A percentile compares a stretch with the other conserved stretches of the same genome.
Evolutionary conservation across 2,888 invertebrate genomes (phyloP).

Genomic region (Harpalus rufipes): DNA sequence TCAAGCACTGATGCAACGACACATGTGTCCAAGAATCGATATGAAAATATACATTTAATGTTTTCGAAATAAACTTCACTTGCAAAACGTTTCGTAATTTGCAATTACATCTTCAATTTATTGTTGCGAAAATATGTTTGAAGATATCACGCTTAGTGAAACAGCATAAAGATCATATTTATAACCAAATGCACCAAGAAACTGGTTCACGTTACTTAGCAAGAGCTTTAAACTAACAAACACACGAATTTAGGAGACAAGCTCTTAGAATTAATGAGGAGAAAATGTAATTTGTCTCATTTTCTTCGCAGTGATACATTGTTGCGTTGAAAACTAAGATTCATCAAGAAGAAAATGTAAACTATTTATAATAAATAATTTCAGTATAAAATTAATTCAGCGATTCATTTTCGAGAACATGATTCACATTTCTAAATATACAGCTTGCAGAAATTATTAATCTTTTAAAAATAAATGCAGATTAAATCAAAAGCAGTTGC

Average conservation of each 20-base stretch:
- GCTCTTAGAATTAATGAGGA: conserved; percentile 5
- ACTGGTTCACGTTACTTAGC: background rate
- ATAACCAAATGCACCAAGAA: conserved; percentile 1
- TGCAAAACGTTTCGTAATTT: conserved; percentile 22
- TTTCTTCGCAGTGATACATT: conserved; percentile 1
- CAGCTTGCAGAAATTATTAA: background rate
- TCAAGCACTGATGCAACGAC: background rate
- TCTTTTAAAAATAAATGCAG: conserved; percentile 3
- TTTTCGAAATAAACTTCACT: conserved; percentile 14
- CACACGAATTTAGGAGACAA: conserved; percentile 34
- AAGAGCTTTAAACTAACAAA: conserved; percentile 21
- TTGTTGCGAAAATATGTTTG: conserved; percentile 34
- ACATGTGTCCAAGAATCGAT: conserved; percentile 33
- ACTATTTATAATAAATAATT: conserved; percentile 6
- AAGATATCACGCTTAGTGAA: background rate
- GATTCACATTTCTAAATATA: conserved; percentile 17
- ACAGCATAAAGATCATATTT: conserved; percentile 8
- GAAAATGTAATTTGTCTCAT: conserved; percentile 16
- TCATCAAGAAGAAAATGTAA: background rate
- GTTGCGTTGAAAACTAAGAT: conserved; percentile 10
- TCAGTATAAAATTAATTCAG: background rate
- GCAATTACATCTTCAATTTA: conserved; percentile 18
- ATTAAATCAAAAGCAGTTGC: background rate
- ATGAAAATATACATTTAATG: conserved; percentile 24
- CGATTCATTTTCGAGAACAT: conserved; percentile 1